A percentile compares a stretch with the other conserved stretches of the same genome.
Evolutionary conservation across 1,140 invertebrate genomes (phyloP).

Genomic region (Sitodiplosis mosellana): DNA sequence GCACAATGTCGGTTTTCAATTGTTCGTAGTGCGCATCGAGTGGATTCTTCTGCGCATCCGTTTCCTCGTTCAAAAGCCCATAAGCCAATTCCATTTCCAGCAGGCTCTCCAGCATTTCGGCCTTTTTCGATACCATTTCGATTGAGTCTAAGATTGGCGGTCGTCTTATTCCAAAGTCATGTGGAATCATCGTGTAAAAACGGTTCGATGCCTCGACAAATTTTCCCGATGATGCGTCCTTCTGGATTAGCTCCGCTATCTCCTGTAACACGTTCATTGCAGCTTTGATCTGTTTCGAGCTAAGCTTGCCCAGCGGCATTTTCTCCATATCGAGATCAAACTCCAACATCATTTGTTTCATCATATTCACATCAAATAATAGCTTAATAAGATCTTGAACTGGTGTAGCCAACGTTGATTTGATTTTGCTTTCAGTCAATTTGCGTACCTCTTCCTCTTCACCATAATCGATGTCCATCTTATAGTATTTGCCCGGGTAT

Average conservation of each 20-base stretch:
- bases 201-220: slow-evolving; percentile 74
- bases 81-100: slow-evolving; percentile 92
- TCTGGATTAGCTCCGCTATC: slow-evolving; percentile 43
- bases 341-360: slow-evolving; percentile 85
- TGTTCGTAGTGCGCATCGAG: slow-evolving; percentile 82
- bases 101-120: slow-evolving; percentile 80
- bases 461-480: slow-evolving; percentile 76
- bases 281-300: slow-evolving; percentile 71
- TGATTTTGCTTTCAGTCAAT: slow-evolving; percentile 11
- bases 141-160: slow-evolving; percentile 61
- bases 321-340: slow-evolving; percentile 94
- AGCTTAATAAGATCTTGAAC: slow-evolving; percentile 70
- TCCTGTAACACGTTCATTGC: slow-evolving; percentile 72
- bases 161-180: slow-evolving; percentile 75
- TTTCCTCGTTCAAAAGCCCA: slow-evolving; percentile 50
- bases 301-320: slow-evolving; percentile 94
- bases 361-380: slow-evolving; percentile 80
- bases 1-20: slow-evolving; percentile 64
- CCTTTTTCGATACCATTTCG: slow-evolving; percentile 67
- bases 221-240: slow-evolving; percentile 27
- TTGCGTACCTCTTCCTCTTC: slow-evolving; percentile 18
- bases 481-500: slow-evolving; percentile 52
- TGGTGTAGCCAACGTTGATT: slow-evolving; percentile 49
- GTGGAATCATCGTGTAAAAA: slow-evolving; percentile 89
- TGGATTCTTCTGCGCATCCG: slow-evolving; percentile 35